These are phyloP conservation scores for Parotocinclus haroldoi DNA, from an alignment of 2,797 vertebrate genomes.

Conservation along the genomic window DNA sequence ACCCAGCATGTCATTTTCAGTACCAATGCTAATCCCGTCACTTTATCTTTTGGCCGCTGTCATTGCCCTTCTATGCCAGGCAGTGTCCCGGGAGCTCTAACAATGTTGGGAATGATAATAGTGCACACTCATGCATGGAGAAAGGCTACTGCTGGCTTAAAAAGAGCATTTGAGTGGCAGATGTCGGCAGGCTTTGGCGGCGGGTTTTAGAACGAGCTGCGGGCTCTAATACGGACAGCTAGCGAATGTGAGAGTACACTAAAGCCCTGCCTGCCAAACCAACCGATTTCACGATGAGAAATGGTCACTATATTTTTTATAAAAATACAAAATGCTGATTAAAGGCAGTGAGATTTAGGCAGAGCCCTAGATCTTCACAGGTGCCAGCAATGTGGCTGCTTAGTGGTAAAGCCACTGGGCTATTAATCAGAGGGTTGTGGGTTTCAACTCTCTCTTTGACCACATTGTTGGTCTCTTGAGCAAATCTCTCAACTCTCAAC, in stretches of 20 bases:
- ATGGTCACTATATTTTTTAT: background rate
- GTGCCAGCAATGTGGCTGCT: no score
- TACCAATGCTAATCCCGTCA: slow-evolving; percentile 32
- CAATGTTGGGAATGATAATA: slow-evolving; percentile 28
- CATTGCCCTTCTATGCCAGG: slow-evolving; percentile 16
- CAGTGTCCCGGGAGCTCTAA: slow-evolving; percentile 26
- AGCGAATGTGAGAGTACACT: slow-evolving; percentile 66
- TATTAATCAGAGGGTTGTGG: no score
- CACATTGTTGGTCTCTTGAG: no score
- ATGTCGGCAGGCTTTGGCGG: slow-evolving; percentile 69
- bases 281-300: background rate
- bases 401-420: no score
- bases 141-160: slow-evolving; percentile 61
- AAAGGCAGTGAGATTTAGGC: background rate
- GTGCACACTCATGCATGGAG: slow-evolving; percentile 25
- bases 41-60: slow-evolving; percentile 29
- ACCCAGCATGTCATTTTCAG: slow-evolving; percentile 15
- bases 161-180: slow-evolving; percentile 70
- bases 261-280: slow-evolving; percentile 49
- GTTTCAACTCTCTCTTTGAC: no score
- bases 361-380: no score
- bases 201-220: slow-evolving; percentile 52
- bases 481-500: no score
- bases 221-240: slow-evolving; percentile 37
- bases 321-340: background rate